Percentiles rank a stretch among this genome's conserved stretches.
phyloP scores from a whole-genome alignment of 1,140 invertebrate species.

The Drosophila leontia region DNA sequence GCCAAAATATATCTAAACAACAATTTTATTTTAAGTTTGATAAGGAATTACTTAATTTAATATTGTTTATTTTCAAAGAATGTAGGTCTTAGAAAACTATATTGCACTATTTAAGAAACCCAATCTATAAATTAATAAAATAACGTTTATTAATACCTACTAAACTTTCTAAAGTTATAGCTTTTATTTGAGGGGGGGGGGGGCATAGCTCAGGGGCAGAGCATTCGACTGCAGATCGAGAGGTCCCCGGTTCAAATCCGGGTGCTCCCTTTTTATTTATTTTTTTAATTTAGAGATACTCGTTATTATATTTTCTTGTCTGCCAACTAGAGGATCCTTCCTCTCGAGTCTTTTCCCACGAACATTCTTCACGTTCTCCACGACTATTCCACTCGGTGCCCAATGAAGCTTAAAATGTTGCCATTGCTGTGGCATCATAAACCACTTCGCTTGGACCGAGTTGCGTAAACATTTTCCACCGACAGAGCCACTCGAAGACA shows the following conservation, averaged over 20 bases:
- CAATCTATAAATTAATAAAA: too few relatives aligned
- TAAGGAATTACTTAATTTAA: too few relatives aligned
- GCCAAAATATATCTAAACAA: too few relatives aligned
- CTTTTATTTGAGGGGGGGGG: constrained; percentile 81
- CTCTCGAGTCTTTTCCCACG: constrained; percentile 9
- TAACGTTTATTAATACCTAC: too few relatives aligned
- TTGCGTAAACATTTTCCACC: constrained; percentile 53
- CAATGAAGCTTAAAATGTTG: constrained; percentile 52
- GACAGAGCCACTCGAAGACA: constrained; percentile 37
- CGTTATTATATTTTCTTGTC: not conserved
- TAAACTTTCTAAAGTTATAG: not conserved
- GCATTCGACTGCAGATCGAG: constrained; percentile 97
- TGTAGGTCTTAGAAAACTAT: too few relatives aligned
- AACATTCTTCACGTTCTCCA: constrained; percentile 32
- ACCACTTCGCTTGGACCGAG: constrained; percentile 48
- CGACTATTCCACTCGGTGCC: constrained; percentile 21
- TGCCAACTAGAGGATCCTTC: not conserved
- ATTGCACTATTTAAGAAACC: too few relatives aligned
- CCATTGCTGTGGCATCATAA: constrained; percentile 51
- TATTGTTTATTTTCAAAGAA: too few relatives aligned
- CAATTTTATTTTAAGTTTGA: too few relatives aligned
- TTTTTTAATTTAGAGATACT: not conserved
- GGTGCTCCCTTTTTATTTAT: constrained; percentile 86
- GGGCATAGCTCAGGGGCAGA: constrained; percentile 96
- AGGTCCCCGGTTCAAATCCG: constrained; percentile 97